Evolutionary conservation across 2,113 vertebrate species (phyloP), one percentile per base, ranked within the genome.

Genomic region (Grammomys dolichurus): DNA sequence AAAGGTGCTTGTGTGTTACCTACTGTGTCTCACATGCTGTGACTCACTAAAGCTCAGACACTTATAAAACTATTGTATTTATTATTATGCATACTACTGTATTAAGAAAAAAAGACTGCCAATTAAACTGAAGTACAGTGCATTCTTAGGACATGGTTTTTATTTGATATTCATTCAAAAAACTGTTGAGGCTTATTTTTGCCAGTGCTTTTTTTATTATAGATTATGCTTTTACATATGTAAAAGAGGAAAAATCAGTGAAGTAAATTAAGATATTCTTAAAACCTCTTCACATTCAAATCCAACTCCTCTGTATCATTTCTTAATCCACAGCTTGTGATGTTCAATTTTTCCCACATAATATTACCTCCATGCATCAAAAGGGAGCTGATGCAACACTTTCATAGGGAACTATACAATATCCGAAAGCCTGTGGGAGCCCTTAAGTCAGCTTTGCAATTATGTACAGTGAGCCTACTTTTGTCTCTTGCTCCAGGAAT

Each of bases 91-190:
- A 51, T 48, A n/a, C 7, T 70, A 70, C 9, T 4, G 76, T 88
- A 73, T 86, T 87, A 75, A 92, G 10, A 72, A 91, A 75, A 20
- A 76, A 87, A 43, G 19, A 76, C 40, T 56, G 19, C 10, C 31
- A 94, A n/a, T 78, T 95, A 92, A 75, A 93, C 69, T 56, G 84
- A 26, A 3, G 81, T 4, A 51, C 1, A 17, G 19, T 40, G 20
- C 5, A 43, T 95, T 63, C 63, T 89, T 89, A 58, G 11, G 8
- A 93, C 1, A 17, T 93, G 26, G 78, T 82, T 73, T 96, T 90
- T 76, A 97, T 96, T 97, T 93, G 87, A 40, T 78, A 67, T 78
- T 89, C 94, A 69, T 65, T 92, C 76, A 36, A 78, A 82, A 46
- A 93, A 43, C 1, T 65, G 2, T 72, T 80, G 31, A 70, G 65